A percentile compares a stretch with the other conserved stretches of the same genome.
These are phyloP conservation scores for Zelleria hepariella DNA, from an alignment of 2,888 invertebrate genomes.

Conservation along the genomic window DNA sequence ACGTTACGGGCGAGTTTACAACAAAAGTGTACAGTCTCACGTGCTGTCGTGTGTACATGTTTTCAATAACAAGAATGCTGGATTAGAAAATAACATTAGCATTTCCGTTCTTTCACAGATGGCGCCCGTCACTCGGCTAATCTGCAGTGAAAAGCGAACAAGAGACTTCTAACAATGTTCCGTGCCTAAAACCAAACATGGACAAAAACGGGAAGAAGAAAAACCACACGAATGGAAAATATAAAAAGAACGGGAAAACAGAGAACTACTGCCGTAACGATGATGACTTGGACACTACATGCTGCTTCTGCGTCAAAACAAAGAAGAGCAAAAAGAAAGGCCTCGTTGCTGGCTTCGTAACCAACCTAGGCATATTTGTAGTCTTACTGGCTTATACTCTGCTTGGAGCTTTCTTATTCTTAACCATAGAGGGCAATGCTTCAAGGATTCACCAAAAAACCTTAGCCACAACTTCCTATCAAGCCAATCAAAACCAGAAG, in stretches of 20 bases:
- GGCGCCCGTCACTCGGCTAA: neutral
- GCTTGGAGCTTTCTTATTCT: conserved; percentile 83
- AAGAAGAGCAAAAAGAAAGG: conserved; percentile 63
- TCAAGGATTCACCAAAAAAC: conserved; percentile 67
- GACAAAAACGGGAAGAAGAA: conserved; percentile 59
- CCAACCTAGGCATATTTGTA: conserved; percentile 86
- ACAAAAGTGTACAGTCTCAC: too few relatives aligned
- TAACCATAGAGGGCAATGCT: conserved; percentile 83
- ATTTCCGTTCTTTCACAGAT: neutral
- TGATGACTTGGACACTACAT: conserved; percentile 55
- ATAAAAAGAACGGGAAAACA: conserved; percentile 55
- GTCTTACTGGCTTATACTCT: conserved; percentile 84
- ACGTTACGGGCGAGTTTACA: too few relatives aligned
- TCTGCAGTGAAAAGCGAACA: neutral
- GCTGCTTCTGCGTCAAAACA: conserved; percentile 64
- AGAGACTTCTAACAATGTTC: conserved; percentile 1
- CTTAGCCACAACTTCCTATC: conserved; percentile 60
- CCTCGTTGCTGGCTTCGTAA: conserved; percentile 77
- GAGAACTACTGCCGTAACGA: conserved; percentile 41
- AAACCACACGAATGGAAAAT: conserved; percentile 57
- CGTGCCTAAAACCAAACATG: conserved; percentile 37
- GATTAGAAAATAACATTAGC: neutral
- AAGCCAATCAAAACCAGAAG: conserved; percentile 50
- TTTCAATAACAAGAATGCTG: too few relatives aligned
- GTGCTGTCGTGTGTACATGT: too few relatives aligned